These are phyloP conservation scores for Malurus splendens DNA, from an alignment of 2,797 vertebrate genomes.

Conservation along the genomic window DNA sequence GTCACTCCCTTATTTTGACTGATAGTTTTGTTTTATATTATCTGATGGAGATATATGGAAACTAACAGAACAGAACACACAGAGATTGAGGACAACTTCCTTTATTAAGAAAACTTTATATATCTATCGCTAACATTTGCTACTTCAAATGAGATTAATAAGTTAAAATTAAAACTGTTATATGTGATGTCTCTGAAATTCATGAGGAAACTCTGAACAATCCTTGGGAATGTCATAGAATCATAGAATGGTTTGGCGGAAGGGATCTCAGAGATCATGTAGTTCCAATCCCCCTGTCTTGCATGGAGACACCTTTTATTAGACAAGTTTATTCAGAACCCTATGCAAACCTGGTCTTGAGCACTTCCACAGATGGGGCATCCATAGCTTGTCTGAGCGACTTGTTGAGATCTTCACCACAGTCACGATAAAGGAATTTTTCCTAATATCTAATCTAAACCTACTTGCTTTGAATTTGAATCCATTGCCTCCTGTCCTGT, in stretches of 20 bases:
- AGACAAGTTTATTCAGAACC: background rate
- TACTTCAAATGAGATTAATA: background rate
- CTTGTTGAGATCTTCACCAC: background rate
- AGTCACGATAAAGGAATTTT: accelerated
- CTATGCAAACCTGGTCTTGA: background rate
- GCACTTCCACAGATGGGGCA: background rate
- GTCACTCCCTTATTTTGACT: background rate
- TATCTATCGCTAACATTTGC: background rate
- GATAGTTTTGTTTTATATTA: background rate
- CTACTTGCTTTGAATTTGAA: background rate
- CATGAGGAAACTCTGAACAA: background rate
- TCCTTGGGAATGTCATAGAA: background rate
- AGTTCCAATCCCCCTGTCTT: accelerated
- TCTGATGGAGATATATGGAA: background rate
- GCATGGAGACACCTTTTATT: background rate
- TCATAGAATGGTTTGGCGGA: background rate
- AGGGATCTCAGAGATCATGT: background rate
- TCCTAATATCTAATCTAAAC: background rate
- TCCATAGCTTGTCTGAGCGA: background rate
- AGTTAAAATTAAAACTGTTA: background rate
- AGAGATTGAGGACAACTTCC: background rate
- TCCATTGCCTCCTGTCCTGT: background rate
- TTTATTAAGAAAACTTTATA: background rate
- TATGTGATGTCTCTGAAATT: background rate
- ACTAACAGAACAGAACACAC: background rate